A percentile compares a stretch with the other conserved stretches of the same genome.
phyloP scores from a whole-genome alignment of 2,113 vertebrate genomes.

The Sceloporus undulatus region DNA sequence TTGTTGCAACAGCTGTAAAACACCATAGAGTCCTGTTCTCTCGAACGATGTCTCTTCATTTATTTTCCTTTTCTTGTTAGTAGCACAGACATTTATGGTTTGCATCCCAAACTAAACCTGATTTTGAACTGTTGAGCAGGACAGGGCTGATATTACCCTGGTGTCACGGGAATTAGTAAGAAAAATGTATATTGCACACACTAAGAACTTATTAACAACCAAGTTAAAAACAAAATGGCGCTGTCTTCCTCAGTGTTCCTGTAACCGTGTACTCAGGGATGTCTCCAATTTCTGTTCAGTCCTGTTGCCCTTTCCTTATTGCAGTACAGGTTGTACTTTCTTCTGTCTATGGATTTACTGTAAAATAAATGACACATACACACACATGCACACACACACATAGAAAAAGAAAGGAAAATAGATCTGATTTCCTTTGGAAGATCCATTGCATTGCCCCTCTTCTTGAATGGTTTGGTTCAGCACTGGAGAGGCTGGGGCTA shows the following conservation, averaged over 20 bases:
- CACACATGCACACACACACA: constrained; percentile 35
- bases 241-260: constrained; percentile 77
- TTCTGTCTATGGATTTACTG: constrained; percentile 74
- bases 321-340: constrained; percentile 75
- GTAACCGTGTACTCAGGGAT: constrained; percentile 73
- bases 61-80: constrained; percentile 68
- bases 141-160: constrained; percentile 74
- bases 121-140: constrained; percentile 70
- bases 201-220: constrained; percentile 80
- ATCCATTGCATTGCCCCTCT: constrained; percentile 75
- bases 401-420: constrained; percentile 66
- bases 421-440: constrained; percentile 77
- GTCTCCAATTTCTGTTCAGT: constrained; percentile 70
- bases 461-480: constrained; percentile 81
- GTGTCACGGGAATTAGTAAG: constrained; percentile 80
- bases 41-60: constrained; percentile 34
- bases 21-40: constrained; percentile 55
- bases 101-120: constrained; percentile 74
- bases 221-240: constrained; percentile 79
- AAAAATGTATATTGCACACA: constrained; percentile 80
- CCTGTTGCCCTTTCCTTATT: constrained; percentile 76
- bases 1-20: constrained; percentile 35
- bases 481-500: constrained; percentile 84
- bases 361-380: constrained; percentile 49
- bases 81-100: constrained; percentile 69